Evolutionary conservation across 2,113 vertebrate genomes (phyloP), one percentile per base, ranked within the genome.

Genomic region (Spea bombifrons): DNA sequence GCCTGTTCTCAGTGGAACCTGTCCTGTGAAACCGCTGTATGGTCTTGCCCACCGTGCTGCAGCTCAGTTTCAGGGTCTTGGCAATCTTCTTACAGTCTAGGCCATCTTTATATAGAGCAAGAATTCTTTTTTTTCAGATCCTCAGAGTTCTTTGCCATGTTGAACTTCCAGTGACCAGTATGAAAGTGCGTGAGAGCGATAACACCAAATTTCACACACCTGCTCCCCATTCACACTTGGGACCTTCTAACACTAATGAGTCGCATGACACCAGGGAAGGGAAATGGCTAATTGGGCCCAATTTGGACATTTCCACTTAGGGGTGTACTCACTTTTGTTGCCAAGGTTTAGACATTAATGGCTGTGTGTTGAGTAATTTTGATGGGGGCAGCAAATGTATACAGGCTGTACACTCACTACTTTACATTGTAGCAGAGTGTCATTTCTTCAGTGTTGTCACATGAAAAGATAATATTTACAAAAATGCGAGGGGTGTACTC

Each of bases 111-210:
- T 59, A 4, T 59, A 59, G 55, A 59, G 2, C 55, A 59, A 59
- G 2, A 3, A 59, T 59, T 59, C 55, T 13, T 65, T 65, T n/a
- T 65, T 65, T 65, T 65, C 63, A 12, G 63, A 65, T 65, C 30
- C 16, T 65, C 63, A 44, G 63, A 65, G 63, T 65, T 17, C 63
- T 65, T 65, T 65, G 4, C 63, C 63, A 65, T 44, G 63, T 30
- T 65, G 63, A 4, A 65, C 17, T 65, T 65, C 63, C 63, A 65
- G 63, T 65, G 16, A 65, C 63, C 63, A 65, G 63, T 30, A 65
- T 7, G 63, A 65, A 4, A 65, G 63, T 2, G 30, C 2, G 63
- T 3, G 63, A 65, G 63, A 65, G 63, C 63, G 30, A 65, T 65
- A 65, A 65, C 63, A 65, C 63, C 63, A 65, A 65, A 65, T 65